Conservation (phyloP, 2,797 vertebrate species). For the Leptodactylus fallax region DNA sequence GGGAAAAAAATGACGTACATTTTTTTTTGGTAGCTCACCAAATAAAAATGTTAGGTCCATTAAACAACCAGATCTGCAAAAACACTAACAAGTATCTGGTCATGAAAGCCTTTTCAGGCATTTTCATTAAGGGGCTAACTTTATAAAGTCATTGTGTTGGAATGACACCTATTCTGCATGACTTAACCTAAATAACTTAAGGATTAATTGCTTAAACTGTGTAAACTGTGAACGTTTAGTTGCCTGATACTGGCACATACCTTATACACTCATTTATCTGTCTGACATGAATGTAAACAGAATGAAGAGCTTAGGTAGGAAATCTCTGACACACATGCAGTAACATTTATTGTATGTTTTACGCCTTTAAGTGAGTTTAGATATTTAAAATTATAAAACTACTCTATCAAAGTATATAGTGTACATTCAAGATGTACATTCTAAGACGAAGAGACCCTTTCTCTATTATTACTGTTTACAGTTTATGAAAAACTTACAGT, state of each 20-base stretch:
- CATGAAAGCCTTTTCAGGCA: neutral
- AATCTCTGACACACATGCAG: conserved; percentile 34
- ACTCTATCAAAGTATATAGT: neutral
- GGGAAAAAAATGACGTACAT: too few species aligned
- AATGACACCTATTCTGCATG: conserved; percentile 54
- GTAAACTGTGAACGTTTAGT: conserved; percentile 60
- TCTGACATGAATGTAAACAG: conserved; percentile 57
- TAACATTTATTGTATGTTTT: conserved; percentile 34
- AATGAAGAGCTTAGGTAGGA: conserved; percentile 47
- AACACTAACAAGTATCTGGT: too few species aligned
- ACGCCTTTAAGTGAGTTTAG: neutral
- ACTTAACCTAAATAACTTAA: conserved; percentile 44
- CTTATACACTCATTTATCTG: conserved; percentile 62
- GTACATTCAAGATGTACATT: neutral
- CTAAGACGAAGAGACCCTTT: neutral
- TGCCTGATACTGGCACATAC: conserved; percentile 57
- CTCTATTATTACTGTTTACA: too few species aligned
- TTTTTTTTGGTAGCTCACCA: too few species aligned
- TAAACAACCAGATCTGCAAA: too few species aligned
- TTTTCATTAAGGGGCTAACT: too few species aligned
- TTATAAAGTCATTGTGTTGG: neutral
- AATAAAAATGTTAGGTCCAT: too few species aligned
- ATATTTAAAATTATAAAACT: neutral
- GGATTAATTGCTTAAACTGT: conserved; percentile 44
- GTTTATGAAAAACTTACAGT: too few species aligned